Evolutionary conservation across 2,888 invertebrate genomes (phyloP).

Genomic region (Trachelus stipa): DNA sequence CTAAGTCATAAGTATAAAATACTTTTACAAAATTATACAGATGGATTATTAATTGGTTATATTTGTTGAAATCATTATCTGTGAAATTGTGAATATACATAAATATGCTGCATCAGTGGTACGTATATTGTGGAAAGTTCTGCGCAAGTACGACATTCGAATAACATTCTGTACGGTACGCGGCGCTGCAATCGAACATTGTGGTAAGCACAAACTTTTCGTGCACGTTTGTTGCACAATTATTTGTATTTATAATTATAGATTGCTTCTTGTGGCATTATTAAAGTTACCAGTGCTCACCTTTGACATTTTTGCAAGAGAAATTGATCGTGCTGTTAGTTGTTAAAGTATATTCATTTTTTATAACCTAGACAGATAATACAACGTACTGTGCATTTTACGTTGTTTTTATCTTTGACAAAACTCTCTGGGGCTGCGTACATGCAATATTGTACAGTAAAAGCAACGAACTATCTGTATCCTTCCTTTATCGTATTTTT

Average conservation of each 20-base stretch:
- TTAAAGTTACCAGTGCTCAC: neutral
- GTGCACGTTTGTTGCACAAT: constrained; percentile 9
- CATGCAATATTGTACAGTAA: neutral
- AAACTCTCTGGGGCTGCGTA: neutral
- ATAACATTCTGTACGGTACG: neutral
- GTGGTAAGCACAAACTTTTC: neutral
- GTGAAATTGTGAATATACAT: neutral
- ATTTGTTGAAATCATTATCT: neutral
- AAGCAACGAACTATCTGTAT: neutral
- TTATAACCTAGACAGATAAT: constrained; percentile 2
- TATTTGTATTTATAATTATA: constrained; percentile 9
- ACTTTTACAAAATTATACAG: neutral
- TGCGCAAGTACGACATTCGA: neutral
- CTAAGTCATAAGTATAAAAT: neutral
- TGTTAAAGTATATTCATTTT: neutral
- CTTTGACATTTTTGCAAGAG: neutral
- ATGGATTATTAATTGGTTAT: neutral
- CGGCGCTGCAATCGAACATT: neutral
- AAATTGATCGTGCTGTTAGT: neutral
- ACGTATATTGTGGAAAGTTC: neutral
- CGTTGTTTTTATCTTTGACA: neutral
- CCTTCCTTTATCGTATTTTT: neutral
- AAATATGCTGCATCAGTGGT: neutral
- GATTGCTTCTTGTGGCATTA: neutral
- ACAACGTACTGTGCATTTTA: neutral